Evolutionary conservation across 2,888 invertebrate species (phyloP).

Genomic region (Nebria brevicollis): DNA sequence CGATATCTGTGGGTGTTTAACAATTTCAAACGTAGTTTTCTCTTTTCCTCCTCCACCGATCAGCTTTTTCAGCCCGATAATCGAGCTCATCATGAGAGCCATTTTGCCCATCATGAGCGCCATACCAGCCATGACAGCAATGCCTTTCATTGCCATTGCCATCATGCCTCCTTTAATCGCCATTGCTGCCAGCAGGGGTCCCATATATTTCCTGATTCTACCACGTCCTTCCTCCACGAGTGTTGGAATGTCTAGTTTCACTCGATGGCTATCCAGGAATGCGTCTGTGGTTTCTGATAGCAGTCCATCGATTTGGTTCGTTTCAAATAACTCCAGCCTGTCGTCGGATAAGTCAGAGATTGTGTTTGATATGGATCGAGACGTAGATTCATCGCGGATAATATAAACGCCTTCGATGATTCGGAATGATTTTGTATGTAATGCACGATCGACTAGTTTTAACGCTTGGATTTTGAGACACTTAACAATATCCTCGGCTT

Average conservation of each 20-base stretch:
- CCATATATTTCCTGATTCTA: slow-evolving; percentile 73
- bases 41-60: slow-evolving; percentile 76
- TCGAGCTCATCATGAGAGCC: slow-evolving; percentile 80
- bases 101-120: slow-evolving; percentile 86
- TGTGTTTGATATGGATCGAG: slow-evolving; percentile 47
- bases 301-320: slow-evolving; percentile 70
- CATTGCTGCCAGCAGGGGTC: slow-evolving; percentile 74
- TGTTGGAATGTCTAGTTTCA: slow-evolving; percentile 55
- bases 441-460: slow-evolving; percentile 72
- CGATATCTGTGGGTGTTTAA: slow-evolving; percentile 85
- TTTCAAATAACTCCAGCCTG: slow-evolving; percentile 69
- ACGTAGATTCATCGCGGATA: slow-evolving; percentile 60
- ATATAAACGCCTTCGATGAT: slow-evolving; percentile 72
- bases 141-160: slow-evolving; percentile 78
- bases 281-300: slow-evolving; percentile 68
- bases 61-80: slow-evolving; percentile 83
- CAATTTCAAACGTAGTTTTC: slow-evolving; percentile 86
- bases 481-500: slow-evolving; percentile 72
- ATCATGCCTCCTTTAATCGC: slow-evolving; percentile 78
- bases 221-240: slow-evolving; percentile 67
- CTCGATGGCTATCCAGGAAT: slow-evolving; percentile 70
- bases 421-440: slow-evolving; percentile 70
- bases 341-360: slow-evolving; percentile 57
- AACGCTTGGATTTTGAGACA: slow-evolving; percentile 78
- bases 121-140: slow-evolving; percentile 81